phyloP scores from a whole-genome alignment of 2,113 vertebrate genomes.

The Dascyllus trimaculatus region DNA sequence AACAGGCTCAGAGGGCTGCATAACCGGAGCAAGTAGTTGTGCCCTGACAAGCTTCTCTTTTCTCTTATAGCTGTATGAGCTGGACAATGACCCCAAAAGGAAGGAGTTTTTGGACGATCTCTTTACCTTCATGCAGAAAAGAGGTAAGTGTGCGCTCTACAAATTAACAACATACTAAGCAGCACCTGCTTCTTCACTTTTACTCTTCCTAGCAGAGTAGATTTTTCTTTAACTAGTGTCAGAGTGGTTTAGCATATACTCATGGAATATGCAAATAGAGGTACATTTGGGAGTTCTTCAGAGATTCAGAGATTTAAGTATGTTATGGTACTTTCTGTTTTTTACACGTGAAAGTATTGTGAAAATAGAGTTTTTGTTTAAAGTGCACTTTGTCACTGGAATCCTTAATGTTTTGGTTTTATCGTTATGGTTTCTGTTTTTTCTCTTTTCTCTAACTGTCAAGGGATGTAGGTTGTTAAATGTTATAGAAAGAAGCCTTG shows the following conservation, averaged over 20 bases:
- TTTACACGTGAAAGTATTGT: too few relatives aligned
- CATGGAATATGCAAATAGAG: neutral
- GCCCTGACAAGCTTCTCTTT: neutral
- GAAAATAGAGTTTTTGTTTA: too few relatives aligned
- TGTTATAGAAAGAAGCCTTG: neutral
- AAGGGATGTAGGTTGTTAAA: neutral
- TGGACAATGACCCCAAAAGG: conserved; percentile 94
- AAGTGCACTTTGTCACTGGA: too few relatives aligned
- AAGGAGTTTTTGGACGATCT: conserved; percentile 98
- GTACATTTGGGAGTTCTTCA: neutral
- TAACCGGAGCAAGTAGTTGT: neutral
- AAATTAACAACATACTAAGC: neutral
- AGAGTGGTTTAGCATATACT: neutral
- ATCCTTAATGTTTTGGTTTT: neutral
- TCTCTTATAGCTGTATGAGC: conserved; percentile 91
- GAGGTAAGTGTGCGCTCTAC: conserved; percentile 82
- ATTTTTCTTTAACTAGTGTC: neutral
- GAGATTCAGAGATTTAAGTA: neutral
- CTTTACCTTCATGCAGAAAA: conserved; percentile 98
- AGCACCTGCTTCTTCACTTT: neutral
- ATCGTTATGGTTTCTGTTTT: neutral
- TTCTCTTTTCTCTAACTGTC: neutral
- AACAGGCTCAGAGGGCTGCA: neutral
- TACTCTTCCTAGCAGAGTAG: neutral
- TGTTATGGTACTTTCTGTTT: neutral